These are phyloP conservation scores for Drosophila yooni DNA, from an alignment of 2,888 invertebrate genomes.

Conservation along the genomic window DNA sequence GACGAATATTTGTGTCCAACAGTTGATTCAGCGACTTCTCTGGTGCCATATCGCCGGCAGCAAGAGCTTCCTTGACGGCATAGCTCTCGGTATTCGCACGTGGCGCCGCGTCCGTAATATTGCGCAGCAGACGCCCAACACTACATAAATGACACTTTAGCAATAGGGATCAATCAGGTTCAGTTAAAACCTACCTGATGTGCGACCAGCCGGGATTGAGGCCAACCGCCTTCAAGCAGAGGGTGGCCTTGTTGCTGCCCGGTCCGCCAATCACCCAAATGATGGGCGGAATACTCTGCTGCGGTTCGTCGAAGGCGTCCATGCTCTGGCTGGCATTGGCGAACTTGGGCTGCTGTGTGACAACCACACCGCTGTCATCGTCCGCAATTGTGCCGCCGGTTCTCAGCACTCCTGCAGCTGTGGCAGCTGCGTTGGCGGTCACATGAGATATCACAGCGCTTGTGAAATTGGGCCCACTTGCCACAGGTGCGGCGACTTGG, in stretches of 20 bases:
- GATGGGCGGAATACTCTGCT: slow-evolving; percentile 82
- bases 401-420: slow-evolving; percentile 52
- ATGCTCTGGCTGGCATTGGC: slow-evolving; percentile 57
- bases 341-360: slow-evolving; percentile 74
- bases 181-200: slow-evolving; percentile 86
- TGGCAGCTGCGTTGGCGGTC: slow-evolving; percentile 65
- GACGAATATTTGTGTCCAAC: slow-evolving; percentile 89
- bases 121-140: slow-evolving; percentile 91
- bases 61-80: slow-evolving; percentile 89
- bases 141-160: slow-evolving; percentile 83
- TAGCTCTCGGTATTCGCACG: slow-evolving; percentile 87
- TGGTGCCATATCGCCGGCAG: slow-evolving; percentile 92
- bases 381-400: slow-evolving; percentile 43
- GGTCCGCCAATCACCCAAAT: slow-evolving; percentile 93
- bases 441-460: slow-evolving; percentile 48
- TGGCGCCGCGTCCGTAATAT: slow-evolving; percentile 89
- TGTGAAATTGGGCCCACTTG: slow-evolving; percentile 45
- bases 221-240: slow-evolving; percentile 90
- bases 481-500: slow-evolving; percentile 27
- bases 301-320: slow-evolving; percentile 53
- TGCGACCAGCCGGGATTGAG: slow-evolving; percentile 91
- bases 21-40: slow-evolving; percentile 91
- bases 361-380: slow-evolving; percentile 66
- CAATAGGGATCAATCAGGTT: not conserved
- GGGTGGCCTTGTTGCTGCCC: slow-evolving; percentile 94